phyloP scores from a whole-genome alignment of 2,888 invertebrate species.

The Anthophora plumipes region DNA sequence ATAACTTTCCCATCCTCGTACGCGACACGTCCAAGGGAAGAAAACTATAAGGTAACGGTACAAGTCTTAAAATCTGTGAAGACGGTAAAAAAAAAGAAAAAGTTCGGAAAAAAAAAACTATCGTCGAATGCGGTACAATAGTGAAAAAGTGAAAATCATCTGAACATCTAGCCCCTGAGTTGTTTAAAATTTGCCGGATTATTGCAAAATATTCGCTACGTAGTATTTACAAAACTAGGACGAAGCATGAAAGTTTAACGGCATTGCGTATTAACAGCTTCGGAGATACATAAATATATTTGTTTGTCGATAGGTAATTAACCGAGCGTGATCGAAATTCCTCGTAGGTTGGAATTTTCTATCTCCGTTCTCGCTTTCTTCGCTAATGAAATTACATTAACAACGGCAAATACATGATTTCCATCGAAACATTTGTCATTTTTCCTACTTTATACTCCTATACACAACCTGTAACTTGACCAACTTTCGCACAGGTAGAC shows the following conservation, averaged over 20 bases:
- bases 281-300: conserved; percentile 6
- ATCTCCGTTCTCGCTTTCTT: neutral
- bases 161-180: conserved; percentile 62
- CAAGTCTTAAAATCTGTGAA: conserved; percentile 20
- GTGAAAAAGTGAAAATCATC: conserved; percentile 20
- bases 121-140: conserved; percentile 6
- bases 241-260: conserved; percentile 10
- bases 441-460: neutral
- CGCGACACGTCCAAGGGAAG: conserved; percentile 28
- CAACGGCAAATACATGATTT: conserved; percentile 19
- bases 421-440: conserved; percentile 1
- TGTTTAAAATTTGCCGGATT: conserved; percentile 44
- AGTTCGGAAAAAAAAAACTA: conserved; percentile 19
- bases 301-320: neutral
- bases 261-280: neutral
- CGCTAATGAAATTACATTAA: conserved; percentile 19
- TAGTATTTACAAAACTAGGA: conserved; percentile 56
- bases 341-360: conserved; percentile 10
- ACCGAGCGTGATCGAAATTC: conserved; percentile 3
- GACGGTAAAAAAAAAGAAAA: conserved; percentile 18
- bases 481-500: neutral
- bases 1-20: conserved; percentile 31
- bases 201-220: conserved; percentile 6
- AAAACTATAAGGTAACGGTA: conserved; percentile 17
- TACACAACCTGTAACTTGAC: neutral